phyloP scores from a whole-genome alignment of 2,888 invertebrate species.

The Bursaphelenchus okinawaensis region DNA sequence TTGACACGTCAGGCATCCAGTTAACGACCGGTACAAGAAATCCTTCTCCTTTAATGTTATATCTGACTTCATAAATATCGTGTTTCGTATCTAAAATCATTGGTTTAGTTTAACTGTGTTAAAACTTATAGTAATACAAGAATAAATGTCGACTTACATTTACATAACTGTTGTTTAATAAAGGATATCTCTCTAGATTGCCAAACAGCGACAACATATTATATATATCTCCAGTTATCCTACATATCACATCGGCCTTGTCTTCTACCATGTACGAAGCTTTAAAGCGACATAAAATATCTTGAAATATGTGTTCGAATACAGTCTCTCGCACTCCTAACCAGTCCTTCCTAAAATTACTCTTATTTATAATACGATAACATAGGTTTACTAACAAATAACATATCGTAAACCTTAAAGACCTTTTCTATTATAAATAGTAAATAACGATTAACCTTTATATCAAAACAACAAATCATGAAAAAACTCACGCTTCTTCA shows the following conservation, averaged over 20 bases:
- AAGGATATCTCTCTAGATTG: constrained; percentile 27
- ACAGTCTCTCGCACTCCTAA: constrained; percentile 43
- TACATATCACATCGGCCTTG: constrained; percentile 26
- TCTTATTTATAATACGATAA: background rate
- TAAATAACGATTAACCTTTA: no score
- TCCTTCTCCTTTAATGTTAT: constrained; percentile 6
- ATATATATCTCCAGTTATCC: constrained; percentile 28
- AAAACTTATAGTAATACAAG: no score
- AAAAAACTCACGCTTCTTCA: constrained; percentile 27
- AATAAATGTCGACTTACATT: constrained; percentile 15
- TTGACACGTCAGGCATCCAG: constrained; percentile 44
- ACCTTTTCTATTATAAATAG: no score
- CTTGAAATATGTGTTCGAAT: constrained; percentile 17
- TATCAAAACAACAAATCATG: no score
- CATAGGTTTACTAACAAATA: no score
- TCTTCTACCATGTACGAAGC: constrained; percentile 25
- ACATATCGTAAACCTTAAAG: no score
- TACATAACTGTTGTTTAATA: constrained; percentile 6
- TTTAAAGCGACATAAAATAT: constrained; percentile 22
- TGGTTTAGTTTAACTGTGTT: constrained; percentile 1
- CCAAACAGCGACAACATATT: constrained; percentile 26
- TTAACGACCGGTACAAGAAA: constrained; percentile 32
- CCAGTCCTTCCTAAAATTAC: constrained; percentile 40
- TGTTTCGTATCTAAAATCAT: constrained; percentile 13
- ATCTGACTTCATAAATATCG: constrained; percentile 21